Base-by-base conservation (phyloP, 1,140 invertebrate genomes). In the Drosophila navojoa region DNA sequence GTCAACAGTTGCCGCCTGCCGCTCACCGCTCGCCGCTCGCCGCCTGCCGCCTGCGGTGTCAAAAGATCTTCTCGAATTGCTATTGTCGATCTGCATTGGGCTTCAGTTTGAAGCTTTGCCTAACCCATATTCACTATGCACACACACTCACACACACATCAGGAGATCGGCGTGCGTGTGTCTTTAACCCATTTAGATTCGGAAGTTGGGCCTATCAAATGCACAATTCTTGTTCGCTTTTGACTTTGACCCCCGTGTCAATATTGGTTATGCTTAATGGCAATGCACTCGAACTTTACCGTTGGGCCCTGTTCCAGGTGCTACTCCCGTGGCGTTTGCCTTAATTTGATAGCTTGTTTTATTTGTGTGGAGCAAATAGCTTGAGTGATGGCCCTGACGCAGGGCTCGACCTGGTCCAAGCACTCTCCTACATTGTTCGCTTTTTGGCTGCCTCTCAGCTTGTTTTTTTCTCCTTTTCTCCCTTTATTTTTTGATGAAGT, bases 341-440 rank as follows among this genome's bases (percentile, higher is more conserved):
- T 78, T 85, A 70, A 86, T 86, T 87, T 79, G 84, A 86, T 86
- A 73, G 76, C 71, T 87, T 86, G 72, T 78, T 89, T 86, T 86
- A 87, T 86, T 86, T 86, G 82, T 80, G 53, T 73, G 82, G 69
- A 89, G 81, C 82, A 86, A 86, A 86, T 82, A 79, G 82, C 66
- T 87, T 86, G 82, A 86, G 71, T 86, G 82, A 87, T 86, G 82
- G 78, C 27, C 13, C 13, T 54, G 52, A 54, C 29, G 16, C 29
- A 29, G 15, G 45, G 25, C 29, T 42, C 32, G 52, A 70, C 53
- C 67, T 62, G 27, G 27, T 11, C 29, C 49, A 60, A 38, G 50
- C 62, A 79, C 77, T 76, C 62, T 54, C 45, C 59, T 67, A 59
- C 47, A 73, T 84, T 82, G 79, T 82, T 75, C 75, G 47, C 11